A percentile compares a stretch with the other conserved stretches of the same genome.
Evolutionary conservation across 2,797 vertebrate species (phyloP).

Genomic region (Odontamblyopus lacepedii): DNA sequence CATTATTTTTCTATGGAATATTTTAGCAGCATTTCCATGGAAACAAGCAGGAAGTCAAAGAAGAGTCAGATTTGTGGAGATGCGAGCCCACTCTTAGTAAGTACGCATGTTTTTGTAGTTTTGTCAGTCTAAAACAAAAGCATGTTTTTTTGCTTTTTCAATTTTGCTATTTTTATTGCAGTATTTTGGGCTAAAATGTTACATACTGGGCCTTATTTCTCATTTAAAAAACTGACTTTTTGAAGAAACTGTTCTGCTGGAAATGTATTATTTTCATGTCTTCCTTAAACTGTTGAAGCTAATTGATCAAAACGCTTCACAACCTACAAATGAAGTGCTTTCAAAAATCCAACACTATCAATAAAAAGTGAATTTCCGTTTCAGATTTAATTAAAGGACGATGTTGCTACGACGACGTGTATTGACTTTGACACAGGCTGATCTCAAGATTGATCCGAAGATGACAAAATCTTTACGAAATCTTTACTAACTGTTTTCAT

Average conservation of each 20-base stretch:
- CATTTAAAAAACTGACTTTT: too few species aligned
- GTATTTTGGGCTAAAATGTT: too few species aligned
- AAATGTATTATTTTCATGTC: neutral
- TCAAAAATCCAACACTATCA: slow-evolving; percentile 20
- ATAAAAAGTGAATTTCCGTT: slow-evolving; percentile 49
- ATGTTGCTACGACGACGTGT: slow-evolving; percentile 28
- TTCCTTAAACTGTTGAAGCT: neutral
- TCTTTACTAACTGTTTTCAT: slow-evolving; percentile 67
- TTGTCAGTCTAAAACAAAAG: too few species aligned
- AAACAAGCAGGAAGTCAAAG: too few species aligned
- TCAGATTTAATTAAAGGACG: slow-evolving; percentile 45
- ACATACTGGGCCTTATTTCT: too few species aligned
- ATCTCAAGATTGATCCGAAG: slow-evolving; percentile 71
- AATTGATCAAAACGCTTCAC: neutral
- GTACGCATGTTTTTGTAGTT: too few species aligned
- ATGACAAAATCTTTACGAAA: slow-evolving; percentile 74
- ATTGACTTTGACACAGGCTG: slow-evolving; percentile 61
- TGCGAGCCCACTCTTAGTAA: too few species aligned
- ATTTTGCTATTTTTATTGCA: too few species aligned
- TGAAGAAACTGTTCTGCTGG: neutral
- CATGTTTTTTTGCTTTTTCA: too few species aligned
- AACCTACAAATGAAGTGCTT: neutral
- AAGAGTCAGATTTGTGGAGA: too few species aligned
- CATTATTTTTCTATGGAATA: too few species aligned
- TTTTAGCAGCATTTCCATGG: too few species aligned